Conservation (phyloP, 2,113 vertebrate genomes). For the Ictalurus furcatus region DNA sequence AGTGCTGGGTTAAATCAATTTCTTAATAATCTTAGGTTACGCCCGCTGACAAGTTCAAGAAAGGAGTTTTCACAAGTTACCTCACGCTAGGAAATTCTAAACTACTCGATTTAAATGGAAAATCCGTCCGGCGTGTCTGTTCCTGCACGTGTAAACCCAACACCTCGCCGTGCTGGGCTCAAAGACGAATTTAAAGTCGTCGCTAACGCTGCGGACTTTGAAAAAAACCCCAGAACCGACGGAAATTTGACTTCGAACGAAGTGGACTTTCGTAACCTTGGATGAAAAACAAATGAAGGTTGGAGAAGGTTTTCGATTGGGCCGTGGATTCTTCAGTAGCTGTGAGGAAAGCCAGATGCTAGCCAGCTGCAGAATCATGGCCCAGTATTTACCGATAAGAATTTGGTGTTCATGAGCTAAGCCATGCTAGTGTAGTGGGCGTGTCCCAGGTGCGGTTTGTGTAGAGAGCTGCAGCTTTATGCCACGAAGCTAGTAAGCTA, state of each 20-base stretch:
- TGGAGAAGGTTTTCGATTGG: too few relatives aligned
- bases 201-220: neutral
- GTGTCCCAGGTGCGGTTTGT: neutral
- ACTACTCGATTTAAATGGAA: neutral
- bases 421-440: neutral
- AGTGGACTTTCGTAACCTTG: neutral
- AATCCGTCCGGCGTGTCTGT: too few relatives aligned
- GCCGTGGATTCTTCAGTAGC: too few relatives aligned
- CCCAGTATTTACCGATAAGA: neutral
- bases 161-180: neutral
- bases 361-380: neutral
- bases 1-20: neutral
- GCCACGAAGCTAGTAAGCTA: neutral
- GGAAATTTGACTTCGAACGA: neutral
- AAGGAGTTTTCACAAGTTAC: neutral
- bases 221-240: neutral
- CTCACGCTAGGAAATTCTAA: neutral
- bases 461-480: neutral
- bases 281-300: too few relatives aligned
- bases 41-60: neutral
- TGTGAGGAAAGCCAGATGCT: neutral
- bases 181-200: neutral
- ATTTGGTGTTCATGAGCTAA: neutral
- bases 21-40: neutral
- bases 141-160: neutral